Conservation (phyloP, 2,113 vertebrate genomes). For the Tragelaphus scriptus region DNA sequence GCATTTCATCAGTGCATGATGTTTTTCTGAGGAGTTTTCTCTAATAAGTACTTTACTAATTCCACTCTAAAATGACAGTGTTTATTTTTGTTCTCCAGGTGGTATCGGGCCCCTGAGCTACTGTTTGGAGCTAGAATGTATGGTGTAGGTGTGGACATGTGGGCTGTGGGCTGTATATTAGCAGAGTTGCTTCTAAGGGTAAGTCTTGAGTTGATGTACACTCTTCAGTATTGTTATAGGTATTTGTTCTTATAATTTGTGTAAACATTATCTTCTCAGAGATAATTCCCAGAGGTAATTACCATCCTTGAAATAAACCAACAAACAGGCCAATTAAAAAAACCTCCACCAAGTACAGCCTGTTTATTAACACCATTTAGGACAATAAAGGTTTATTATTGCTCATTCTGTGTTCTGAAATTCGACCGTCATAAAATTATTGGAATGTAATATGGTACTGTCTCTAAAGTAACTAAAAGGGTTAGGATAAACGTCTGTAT, state of each 20-base stretch:
- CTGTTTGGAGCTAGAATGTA: conserved; percentile 98
- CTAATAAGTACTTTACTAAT: neutral
- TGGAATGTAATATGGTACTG: neutral
- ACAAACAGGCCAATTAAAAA: neutral
- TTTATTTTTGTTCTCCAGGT: conserved; percentile 80
- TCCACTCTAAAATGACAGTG: neutral
- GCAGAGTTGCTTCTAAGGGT: conserved; percentile 96
- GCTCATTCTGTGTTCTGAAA: neutral
- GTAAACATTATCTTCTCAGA: neutral
- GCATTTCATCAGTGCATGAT: neutral
- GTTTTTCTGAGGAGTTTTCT: neutral
- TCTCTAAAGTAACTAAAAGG: neutral
- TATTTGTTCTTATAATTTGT: neutral
- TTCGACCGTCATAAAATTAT: neutral
- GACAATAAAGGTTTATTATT: neutral
- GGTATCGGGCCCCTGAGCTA: conserved; percentile 97
- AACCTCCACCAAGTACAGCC: neutral
- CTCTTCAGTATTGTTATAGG: neutral
- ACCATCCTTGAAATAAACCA: neutral
- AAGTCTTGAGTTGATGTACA: conserved; percentile 64
- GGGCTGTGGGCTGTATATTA: conserved; percentile 98
- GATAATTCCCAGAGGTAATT: neutral
- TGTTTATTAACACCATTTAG: conserved; percentile 12
- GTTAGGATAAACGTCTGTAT: neutral
- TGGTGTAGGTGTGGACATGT: conserved; percentile 98